Evolutionary conservation across 2,113 vertebrate species (phyloP).

Genomic region (Vombatus ursinus): DNA sequence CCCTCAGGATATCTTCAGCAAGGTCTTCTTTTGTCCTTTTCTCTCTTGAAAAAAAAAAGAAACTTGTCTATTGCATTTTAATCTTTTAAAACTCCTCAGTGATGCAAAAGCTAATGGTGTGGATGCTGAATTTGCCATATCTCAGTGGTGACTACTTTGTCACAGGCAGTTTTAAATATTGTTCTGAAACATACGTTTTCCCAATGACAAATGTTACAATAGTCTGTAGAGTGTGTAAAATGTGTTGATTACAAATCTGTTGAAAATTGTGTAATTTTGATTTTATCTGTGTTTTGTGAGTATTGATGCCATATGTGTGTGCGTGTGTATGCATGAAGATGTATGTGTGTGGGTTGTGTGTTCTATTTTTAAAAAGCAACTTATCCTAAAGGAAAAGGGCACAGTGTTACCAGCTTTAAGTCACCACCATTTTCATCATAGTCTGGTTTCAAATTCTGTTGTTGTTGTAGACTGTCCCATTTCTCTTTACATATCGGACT

Average conservation of each 20-base stretch:
- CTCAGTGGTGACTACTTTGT: slow-evolving; percentile 80
- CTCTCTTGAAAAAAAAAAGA: background rate
- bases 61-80: slow-evolving; percentile 64
- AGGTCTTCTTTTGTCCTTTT: slow-evolving; percentile 13
- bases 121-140: slow-evolving; percentile 81
- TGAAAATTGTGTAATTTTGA: slow-evolving; percentile 77
- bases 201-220: slow-evolving; percentile 71
- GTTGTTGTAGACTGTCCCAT: slow-evolving; percentile 25
- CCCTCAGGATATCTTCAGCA: slow-evolving; percentile 57
- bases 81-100: slow-evolving; percentile 76
- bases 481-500: slow-evolving; percentile 35
- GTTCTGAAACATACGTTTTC: slow-evolving; percentile 80
- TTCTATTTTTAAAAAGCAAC: slow-evolving; percentile 77
- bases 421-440: slow-evolving; percentile 64
- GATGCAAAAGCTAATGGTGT: slow-evolving; percentile 77
- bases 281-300: slow-evolving; percentile 78
- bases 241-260: slow-evolving; percentile 76
- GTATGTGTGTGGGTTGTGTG: slow-evolving; percentile 69
- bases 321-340: slow-evolving; percentile 64
- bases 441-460: slow-evolving; percentile 53
- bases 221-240: slow-evolving; percentile 78
- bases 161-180: slow-evolving; percentile 70
- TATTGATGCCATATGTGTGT: slow-evolving; percentile 62
- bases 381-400: slow-evolving; percentile 87
- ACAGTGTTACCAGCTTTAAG: slow-evolving; percentile 83